These are phyloP conservation scores for Xenopus tropicalis DNA, from an alignment of 2,113 vertebrate species.

Conservation along the genomic window DNA sequence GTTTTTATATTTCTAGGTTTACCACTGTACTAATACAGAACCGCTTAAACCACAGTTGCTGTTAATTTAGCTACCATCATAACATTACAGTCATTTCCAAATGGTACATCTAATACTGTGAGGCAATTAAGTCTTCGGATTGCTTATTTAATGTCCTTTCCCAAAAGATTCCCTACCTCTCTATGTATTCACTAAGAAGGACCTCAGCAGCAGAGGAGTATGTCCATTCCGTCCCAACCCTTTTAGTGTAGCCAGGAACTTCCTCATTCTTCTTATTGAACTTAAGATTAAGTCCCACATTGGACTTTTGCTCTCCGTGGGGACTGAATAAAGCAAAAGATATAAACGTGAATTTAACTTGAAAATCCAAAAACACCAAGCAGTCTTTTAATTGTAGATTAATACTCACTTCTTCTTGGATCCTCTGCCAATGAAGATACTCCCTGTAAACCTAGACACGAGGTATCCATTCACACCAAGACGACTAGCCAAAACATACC, in stretches of 20 bases:
- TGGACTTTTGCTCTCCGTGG: conserved; percentile 91
- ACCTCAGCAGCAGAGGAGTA: conserved; percentile 92
- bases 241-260: conserved; percentile 96
- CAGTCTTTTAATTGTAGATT: neutral
- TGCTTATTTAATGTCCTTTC: no score
- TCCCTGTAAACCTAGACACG: conserved; percentile 96
- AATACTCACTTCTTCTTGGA: conserved; percentile 89
- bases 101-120: no score
- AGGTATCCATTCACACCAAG: conserved; percentile 93
- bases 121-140: no score
- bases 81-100: no score
- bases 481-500: conserved; percentile 89
- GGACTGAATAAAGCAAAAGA: conserved; percentile 67
- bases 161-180: conserved; percentile 66
- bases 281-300: conserved; percentile 93
- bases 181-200: conserved; percentile 87
- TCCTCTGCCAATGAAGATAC: conserved; percentile 96
- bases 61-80: no score
- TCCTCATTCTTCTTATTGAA: conserved; percentile 99
- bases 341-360: neutral
- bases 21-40: no score
- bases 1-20: no score
- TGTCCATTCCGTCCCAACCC: conserved; percentile 92
- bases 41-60: no score
- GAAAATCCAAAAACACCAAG: neutral